phyloP scores from a whole-genome alignment of 2,888 invertebrate species.

The Aphidius colemani region DNA sequence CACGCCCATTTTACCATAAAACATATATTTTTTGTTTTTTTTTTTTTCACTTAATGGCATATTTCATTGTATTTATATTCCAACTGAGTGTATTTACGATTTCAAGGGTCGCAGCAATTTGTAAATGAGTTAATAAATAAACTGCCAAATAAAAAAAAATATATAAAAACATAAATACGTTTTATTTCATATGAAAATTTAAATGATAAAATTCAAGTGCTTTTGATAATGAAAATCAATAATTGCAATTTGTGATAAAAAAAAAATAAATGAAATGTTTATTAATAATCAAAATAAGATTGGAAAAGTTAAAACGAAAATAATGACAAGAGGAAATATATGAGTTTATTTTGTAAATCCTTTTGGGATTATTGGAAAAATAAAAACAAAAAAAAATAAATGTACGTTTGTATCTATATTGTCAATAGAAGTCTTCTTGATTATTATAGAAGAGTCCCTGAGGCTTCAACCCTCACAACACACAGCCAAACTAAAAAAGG shows the following conservation, averaged over 20 bases:
- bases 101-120: too few relatives aligned
- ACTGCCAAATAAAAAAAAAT: neutral
- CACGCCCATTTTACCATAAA: conserved; percentile 14
- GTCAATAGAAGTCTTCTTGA: conserved; percentile 21
- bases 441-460: conserved; percentile 26
- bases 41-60: neutral
- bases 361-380: conserved; percentile 18
- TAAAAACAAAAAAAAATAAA: conserved; percentile 1
- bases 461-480: conserved; percentile 25
- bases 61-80: too few relatives aligned
- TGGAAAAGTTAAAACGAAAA: neutral
- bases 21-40: conserved; percentile 5
- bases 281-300: neutral
- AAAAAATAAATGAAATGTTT: neutral
- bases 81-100: too few relatives aligned
- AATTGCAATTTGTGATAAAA: neutral
- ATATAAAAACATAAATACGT: neutral
- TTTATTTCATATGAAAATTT: neutral
- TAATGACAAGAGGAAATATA: conserved; percentile 6
- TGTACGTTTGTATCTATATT: neutral
- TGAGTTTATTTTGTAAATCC: conserved; percentile 14
- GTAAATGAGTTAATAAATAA: too few relatives aligned
- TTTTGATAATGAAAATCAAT: neutral
- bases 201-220: neutral
- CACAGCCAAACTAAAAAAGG: conserved; percentile 1